Base-by-base conservation (phyloP, 2,888 invertebrate genomes). In the Trichogramma dendrolimi region DNA sequence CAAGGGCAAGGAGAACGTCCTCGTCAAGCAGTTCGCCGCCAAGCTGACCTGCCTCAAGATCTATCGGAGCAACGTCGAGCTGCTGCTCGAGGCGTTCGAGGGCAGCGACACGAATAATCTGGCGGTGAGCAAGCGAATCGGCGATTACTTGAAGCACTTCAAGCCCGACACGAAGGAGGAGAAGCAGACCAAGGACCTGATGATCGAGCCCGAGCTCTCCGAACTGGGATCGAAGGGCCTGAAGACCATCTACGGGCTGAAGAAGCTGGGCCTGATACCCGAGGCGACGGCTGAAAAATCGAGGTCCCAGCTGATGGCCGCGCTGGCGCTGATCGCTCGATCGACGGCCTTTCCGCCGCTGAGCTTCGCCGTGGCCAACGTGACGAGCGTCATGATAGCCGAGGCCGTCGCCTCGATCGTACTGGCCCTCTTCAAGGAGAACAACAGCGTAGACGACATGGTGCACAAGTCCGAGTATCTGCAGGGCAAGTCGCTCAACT, bases 101-200 rank as follows among this genome's bases (percentile, higher is more conserved):
- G 56, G 63, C 2, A 54, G 58, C 41, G 65, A 65, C 44, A 41
- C 57, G 7, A 47, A 58, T 3, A 62, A 42, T 10, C 41, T 65
- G 4, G 49, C 47, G 2, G 47, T 65, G 5, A 48, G 42, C n/a
- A 61, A 53, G 5, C 47, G 63, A n/a, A 56, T 65, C 4, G 44
- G 62, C 2, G 65, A 65, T 54, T 65, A 65, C 39, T 51, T 65
- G 43, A 65, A 63, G n/a, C 52, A 61, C 7, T 65, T 65, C 44
- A 41, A 14, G 5, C 61, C 65, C 1, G 65, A 65, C 6, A 65
- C 65, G 4, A 65, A 63, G 14, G 65, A 65, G 41, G 63, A 59
- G 14, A 65, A 59, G 14, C 65, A 65, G 7, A 65, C 62, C 4
- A 65, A 52, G n/a, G 58, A 62, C 4, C 43, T 65, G 1, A 61